Evolutionary conservation across 2,113 vertebrate genomes (phyloP).

Genomic region (Capricornis sumatraensis): DNA sequence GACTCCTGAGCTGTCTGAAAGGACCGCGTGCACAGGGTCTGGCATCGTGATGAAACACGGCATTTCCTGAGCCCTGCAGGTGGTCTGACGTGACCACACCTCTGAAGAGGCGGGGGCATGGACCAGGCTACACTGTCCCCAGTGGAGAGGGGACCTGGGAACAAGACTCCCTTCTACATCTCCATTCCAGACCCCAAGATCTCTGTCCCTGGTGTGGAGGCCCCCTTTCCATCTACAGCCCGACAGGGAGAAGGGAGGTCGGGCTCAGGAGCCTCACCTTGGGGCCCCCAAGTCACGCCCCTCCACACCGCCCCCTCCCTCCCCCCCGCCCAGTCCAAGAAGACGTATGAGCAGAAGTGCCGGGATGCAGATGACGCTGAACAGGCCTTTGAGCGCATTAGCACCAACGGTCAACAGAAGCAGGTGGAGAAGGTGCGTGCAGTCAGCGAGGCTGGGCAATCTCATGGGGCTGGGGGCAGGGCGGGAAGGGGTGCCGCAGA

Average conservation of each 20-base stretch:
- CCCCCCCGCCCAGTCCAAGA: constrained; percentile 85
- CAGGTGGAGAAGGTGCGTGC: constrained; percentile 91
- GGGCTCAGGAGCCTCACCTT: background rate
- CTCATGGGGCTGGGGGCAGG: background rate
- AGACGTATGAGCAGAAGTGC: constrained; percentile 91
- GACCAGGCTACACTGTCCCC: background rate
- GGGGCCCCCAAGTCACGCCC: background rate
- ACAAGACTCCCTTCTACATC: background rate
- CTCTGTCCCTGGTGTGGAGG: background rate
- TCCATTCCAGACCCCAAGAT: background rate
- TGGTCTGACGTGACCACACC: background rate
- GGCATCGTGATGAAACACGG: background rate
- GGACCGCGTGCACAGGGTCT: background rate
- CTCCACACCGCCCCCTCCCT: background rate
- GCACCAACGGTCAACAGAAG: constrained; percentile 84
- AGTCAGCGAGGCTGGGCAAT: background rate
- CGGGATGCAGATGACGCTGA: constrained; percentile 91
- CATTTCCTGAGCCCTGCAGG: background rate
- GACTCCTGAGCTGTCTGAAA: background rate
- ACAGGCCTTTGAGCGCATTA: constrained; percentile 82
- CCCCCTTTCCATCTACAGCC: background rate
- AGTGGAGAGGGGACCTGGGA: background rate
- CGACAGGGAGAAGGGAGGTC: background rate
- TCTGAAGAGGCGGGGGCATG: accelerated
- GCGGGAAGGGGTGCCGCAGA: accelerated